Conservation (phyloP, 2,888 invertebrate species). For the Strigamia maritima region DNA sequence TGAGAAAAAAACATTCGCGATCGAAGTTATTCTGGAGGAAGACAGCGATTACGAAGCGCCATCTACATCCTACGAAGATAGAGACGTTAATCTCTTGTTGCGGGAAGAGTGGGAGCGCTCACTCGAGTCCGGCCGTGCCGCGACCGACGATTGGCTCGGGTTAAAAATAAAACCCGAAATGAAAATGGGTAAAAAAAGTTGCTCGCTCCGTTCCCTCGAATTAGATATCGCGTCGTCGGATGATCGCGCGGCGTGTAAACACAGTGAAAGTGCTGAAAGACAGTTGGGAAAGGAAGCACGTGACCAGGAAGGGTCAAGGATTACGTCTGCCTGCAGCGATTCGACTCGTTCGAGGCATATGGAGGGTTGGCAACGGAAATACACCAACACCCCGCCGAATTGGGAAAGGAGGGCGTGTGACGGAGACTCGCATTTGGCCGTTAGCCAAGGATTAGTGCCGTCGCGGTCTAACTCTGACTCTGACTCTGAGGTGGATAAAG, state of each 20-base stretch:
- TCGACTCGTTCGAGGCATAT: not conserved
- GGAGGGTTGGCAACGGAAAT: not conserved
- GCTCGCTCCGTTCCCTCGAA: not conserved
- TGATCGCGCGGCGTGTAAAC: no score
- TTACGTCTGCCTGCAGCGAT: not conserved
- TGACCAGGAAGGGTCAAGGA: not conserved
- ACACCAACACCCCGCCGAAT: not conserved
- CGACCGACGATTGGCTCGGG: conserved; percentile 37
- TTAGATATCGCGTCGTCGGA: conserved; percentile 34
- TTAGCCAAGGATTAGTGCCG: not conserved
- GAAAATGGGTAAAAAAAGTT: not conserved
- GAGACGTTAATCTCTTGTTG: not conserved
- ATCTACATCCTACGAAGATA: no score
- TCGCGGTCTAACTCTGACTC: no score
- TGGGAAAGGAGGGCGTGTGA: not conserved
- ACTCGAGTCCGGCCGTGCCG: conserved; percentile 30
- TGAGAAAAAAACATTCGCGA: conserved; percentile 7
- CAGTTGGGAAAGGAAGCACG: not conserved
- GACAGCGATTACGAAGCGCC: not conserved
- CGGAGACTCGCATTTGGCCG: not conserved
- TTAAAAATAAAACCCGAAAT: not conserved
- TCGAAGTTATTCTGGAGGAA: conserved; percentile 40
- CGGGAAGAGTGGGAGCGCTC: conserved; percentile 36
- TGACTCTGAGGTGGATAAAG: not conserved
- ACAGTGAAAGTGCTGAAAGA: no score